A percentile compares a stretch with the other conserved stretches of the same genome.
Conservation (phyloP, 2,888 invertebrate species). For the Nasonovia ribisnigri region DNA sequence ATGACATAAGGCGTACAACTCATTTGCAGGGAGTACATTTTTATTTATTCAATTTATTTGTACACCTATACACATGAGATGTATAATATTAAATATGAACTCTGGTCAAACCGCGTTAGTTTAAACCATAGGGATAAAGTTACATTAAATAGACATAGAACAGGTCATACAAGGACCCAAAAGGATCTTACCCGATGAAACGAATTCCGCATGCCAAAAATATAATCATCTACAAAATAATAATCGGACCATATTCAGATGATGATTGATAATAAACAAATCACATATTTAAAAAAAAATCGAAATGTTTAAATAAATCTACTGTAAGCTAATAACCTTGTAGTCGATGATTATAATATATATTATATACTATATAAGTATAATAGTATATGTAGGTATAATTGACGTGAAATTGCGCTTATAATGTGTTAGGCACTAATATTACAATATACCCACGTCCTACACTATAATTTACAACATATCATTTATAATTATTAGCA, state of each 20-base stretch:
- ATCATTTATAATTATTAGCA: not conserved
- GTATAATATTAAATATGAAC: not conserved
- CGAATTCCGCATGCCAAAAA: not conserved
- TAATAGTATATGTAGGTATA: not conserved
- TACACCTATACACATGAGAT: not conserved
- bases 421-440: not conserved
- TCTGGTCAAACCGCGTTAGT: not conserved
- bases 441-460: not conserved
- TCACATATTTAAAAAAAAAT: not conserved
- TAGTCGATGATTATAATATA: not conserved
- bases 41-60: not conserved
- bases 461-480: not conserved
- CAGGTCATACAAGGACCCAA: not conserved
- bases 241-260: not conserved
- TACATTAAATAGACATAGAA: not conserved
- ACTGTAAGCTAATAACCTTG: not conserved
- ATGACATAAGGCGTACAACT: too few relatives aligned
- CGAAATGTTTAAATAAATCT: not conserved
- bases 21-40: not conserved
- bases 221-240: not conserved
- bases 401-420: not conserved
- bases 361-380: too few relatives aligned
- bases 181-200: not conserved
- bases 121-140: not conserved
- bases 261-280: not conserved